Conservation (phyloP, 2,797 vertebrate species). For the Catharus ustulatus region DNA sequence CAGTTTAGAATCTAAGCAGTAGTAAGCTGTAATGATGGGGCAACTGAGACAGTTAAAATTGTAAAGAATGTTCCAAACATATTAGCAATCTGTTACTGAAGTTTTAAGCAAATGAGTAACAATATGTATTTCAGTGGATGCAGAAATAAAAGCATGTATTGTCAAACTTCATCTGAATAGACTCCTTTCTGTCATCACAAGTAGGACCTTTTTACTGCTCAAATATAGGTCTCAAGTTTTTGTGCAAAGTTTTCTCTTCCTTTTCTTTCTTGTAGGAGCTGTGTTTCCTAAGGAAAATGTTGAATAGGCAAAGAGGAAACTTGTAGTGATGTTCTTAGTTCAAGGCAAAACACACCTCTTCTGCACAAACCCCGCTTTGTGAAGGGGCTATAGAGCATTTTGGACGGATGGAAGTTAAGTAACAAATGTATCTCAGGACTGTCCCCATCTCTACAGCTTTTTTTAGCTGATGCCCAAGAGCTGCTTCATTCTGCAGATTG, state of each 20-base stretch:
- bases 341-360: not conserved
- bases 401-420: not conserved
- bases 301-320: not conserved
- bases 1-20: not conserved
- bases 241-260: not conserved
- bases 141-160: not conserved
- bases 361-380: not conserved
- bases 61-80: not conserved
- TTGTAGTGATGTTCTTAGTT: not conserved
- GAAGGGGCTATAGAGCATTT: not conserved
- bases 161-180: not conserved
- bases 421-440: not conserved
- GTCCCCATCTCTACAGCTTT: not conserved
- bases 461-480: not conserved
- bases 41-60: not conserved
- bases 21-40: not conserved
- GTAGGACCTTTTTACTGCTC: not conserved
- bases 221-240: not conserved
- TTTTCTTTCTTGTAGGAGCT: not conserved
- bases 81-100: not conserved
- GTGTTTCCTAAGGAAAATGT: not conserved
- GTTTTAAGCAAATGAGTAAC: not conserved
- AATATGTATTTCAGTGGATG: not conserved
- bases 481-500: not conserved
- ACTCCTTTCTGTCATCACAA: not conserved